A percentile compares a stretch with the other conserved stretches of the same genome.
Evolutionary conservation across 2,113 vertebrate genomes (phyloP).

Genomic region (Catagonus wagneri): DNA sequence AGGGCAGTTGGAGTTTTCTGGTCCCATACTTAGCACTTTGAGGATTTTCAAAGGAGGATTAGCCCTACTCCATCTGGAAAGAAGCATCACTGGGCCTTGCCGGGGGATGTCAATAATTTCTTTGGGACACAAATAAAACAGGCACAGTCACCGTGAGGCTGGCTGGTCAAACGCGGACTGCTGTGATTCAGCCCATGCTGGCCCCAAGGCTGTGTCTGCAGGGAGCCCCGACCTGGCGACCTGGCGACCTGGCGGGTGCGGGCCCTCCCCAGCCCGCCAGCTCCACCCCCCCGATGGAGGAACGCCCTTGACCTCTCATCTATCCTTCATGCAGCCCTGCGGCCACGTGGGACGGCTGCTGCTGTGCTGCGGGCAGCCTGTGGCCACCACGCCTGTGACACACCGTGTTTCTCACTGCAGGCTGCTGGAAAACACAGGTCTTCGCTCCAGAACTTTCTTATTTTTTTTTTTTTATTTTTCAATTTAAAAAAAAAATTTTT

Average conservation of each 20-base stretch:
- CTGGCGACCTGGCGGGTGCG: neutral
- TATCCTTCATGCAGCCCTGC: rapidly evolving
- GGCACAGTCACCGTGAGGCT: neutral
- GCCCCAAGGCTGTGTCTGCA: neutral
- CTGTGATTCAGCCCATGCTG: neutral
- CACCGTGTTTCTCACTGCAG: neutral
- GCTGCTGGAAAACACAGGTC: neutral
- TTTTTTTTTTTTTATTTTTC: neutral
- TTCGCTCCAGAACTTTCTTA: neutral
- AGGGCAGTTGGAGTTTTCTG: neutral
- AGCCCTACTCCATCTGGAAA: neutral
- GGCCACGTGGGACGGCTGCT: rapidly evolving
- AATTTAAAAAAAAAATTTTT: too few relatives aligned
- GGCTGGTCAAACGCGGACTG: neutral
- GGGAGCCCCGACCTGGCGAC: neutral
- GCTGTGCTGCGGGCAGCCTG: rapidly evolving
- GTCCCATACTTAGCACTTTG: neutral
- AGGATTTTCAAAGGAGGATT: conserved; percentile 41
- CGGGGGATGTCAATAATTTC: neutral
- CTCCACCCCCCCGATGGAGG: neutral
- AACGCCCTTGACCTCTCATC: rapidly evolving
- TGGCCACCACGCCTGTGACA: neutral
- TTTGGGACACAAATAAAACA: neutral
- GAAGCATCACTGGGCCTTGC: neutral
- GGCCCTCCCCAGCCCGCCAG: neutral